Evolutionary conservation across 2,797 vertebrate genomes (phyloP).

Genomic region (Sebastes hubbsi): DNA sequence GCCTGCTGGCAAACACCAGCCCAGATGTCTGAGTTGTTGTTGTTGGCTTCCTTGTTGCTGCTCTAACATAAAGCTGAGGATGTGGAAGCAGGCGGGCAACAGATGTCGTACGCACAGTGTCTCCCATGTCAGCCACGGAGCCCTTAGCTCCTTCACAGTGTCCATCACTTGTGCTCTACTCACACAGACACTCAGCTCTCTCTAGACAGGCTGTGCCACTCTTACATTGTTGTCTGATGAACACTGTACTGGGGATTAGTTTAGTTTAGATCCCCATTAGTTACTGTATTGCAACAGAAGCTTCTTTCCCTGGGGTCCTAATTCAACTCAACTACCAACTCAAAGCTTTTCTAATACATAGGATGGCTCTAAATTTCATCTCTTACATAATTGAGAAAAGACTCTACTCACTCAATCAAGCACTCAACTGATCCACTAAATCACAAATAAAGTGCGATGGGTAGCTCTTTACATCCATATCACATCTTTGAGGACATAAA

Average conservation of each 20-base stretch:
- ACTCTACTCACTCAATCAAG: too few relatives aligned
- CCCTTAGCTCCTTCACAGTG: not conserved
- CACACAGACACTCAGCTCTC: not conserved
- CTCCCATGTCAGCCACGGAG: not conserved
- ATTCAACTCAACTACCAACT: too few relatives aligned
- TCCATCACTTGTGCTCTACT: conserved; percentile 10
- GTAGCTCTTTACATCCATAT: too few relatives aligned
- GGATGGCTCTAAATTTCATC: too few relatives aligned
- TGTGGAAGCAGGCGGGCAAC: conserved; percentile 22
- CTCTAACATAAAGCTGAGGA: conserved; percentile 9
- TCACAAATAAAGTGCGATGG: too few relatives aligned
- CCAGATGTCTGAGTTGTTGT: conserved; percentile 37
- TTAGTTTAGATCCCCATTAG: too few relatives aligned
- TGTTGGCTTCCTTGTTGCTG: conserved; percentile 17
- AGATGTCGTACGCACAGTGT: conserved; percentile 6
- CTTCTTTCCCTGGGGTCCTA: too few relatives aligned
- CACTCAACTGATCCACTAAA: too few relatives aligned
- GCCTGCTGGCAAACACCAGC: conserved; percentile 21
- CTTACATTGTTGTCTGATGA: not conserved
- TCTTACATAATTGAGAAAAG: too few relatives aligned
- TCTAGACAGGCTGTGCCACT: not conserved
- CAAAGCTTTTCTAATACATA: too few relatives aligned
- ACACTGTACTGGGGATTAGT: not conserved
- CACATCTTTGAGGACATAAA: too few relatives aligned
- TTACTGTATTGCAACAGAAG: too few relatives aligned